Conservation (phyloP, 64 coral and sea anemone genomes). For the Stichodactyla helianthus region DNA sequence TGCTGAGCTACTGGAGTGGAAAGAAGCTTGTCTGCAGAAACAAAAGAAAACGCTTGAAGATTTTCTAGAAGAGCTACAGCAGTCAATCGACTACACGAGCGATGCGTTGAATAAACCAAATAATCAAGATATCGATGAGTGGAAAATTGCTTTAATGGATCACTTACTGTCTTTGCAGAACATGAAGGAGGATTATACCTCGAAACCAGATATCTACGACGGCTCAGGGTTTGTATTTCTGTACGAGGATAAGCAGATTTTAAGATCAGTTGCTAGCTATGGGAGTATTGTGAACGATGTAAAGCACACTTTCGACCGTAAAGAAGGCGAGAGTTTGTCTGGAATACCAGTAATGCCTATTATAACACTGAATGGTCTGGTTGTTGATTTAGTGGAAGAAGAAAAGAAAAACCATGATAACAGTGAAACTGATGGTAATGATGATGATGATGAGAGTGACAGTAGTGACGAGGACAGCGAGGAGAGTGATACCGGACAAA, state of each 20-base stretch:
- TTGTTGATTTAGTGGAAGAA: slow-evolving; percentile 9
- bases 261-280: slow-evolving; percentile 1
- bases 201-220: background rate
- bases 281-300: background rate
- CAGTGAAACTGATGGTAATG: background rate
- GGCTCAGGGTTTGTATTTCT: background rate
- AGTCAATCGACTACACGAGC: slow-evolving; percentile 15
- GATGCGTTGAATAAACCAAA: background rate
- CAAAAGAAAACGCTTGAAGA: slow-evolving; percentile 9
- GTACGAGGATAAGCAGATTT: background rate
- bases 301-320: background rate
- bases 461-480: background rate
- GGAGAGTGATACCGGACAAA: background rate
- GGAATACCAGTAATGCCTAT: slow-evolving; percentile 4
- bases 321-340: background rate
- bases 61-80: background rate
- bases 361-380: background rate
- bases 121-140: slow-evolving; percentile 4
- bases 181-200: slow-evolving; percentile 4
- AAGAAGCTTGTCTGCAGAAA: background rate
- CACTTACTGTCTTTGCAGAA: background rate
- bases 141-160: background rate
- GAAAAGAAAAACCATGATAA: background rate
- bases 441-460: background rate
- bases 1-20: background rate